phyloP scores from a whole-genome alignment of 1,140 invertebrate species.

The Drosophila setifemur region DNA sequence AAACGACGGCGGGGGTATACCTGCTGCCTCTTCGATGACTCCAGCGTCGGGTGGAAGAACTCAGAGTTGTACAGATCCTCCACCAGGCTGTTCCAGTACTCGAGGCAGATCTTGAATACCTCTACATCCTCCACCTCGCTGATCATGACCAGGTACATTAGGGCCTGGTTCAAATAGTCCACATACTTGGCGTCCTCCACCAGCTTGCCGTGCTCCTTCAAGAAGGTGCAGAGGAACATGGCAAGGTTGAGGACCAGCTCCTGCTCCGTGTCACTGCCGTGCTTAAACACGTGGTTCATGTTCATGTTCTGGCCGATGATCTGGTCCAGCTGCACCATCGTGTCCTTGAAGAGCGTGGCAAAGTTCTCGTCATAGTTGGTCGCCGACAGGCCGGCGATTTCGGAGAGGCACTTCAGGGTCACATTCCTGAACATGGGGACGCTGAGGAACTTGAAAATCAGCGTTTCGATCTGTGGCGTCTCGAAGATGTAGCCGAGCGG shows the following conservation, averaged over 20 bases:
- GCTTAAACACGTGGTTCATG: constrained; percentile 96
- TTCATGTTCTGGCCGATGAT: constrained; percentile 96
- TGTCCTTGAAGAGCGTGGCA: constrained; percentile 93
- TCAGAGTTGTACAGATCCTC: constrained; percentile 94
- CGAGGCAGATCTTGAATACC: constrained; percentile 99
- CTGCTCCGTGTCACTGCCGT: constrained; percentile 97
- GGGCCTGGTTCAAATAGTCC: constrained; percentile 89
- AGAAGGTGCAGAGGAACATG: constrained; percentile 97
- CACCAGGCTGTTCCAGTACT: constrained; percentile 98
- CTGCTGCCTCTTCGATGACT: constrained; percentile 80
- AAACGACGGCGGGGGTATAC: constrained; percentile 85
- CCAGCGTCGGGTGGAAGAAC: constrained; percentile 83
- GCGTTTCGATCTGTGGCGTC: constrained; percentile 96
- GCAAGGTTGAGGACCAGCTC: constrained; percentile 99
- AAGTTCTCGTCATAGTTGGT: constrained; percentile 97
- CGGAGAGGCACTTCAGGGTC: constrained; percentile 98
- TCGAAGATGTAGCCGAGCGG: constrained; percentile 99
- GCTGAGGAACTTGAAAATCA: constrained; percentile 98
- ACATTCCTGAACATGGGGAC: constrained; percentile 99
- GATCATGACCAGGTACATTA: constrained; percentile 97
- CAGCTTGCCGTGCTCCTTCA: constrained; percentile 96
- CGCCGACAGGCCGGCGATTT: constrained; percentile 95
- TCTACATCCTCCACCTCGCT: constrained; percentile 99
- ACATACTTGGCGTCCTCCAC: constrained; percentile 91
- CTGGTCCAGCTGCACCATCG: constrained; percentile 94